Percentiles rank a stretch among this genome's conserved stretches.
Evolutionary conservation across 1,140 invertebrate genomes (phyloP).

Genomic region (Agrilus planipennis): DNA sequence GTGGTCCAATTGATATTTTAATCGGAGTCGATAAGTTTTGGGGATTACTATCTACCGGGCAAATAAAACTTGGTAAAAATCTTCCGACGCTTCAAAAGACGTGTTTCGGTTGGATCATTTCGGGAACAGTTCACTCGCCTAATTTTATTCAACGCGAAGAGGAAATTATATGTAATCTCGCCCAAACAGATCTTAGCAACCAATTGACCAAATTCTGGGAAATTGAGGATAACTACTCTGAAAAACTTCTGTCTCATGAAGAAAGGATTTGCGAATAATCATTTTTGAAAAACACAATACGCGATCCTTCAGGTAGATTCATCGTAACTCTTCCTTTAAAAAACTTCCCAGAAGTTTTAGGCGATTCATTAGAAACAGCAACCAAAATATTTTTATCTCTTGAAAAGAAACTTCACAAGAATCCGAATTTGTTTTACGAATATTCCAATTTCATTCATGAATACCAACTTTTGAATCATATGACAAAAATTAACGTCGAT

Average conservation of each 20-base stretch:
- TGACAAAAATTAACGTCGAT: too few relatives aligned
- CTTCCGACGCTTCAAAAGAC: not conserved
- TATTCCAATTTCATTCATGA: conserved; percentile 30
- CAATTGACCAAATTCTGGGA: conserved; percentile 4
- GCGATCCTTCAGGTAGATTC: not conserved
- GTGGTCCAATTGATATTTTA: not conserved
- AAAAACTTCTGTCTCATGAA: not conserved
- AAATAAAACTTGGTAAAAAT: not conserved
- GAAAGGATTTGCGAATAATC: not conserved
- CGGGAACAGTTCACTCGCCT: not conserved
- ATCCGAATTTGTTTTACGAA: not conserved
- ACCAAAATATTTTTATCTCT: not conserved
- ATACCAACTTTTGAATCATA: conserved; percentile 26
- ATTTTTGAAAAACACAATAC: not conserved
- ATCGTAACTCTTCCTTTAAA: conserved; percentile 1
- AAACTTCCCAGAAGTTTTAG: not conserved
- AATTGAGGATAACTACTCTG: not conserved
- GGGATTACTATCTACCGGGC: not conserved
- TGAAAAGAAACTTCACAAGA: not conserved
- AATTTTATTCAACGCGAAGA: too few relatives aligned
- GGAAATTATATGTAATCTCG: too few relatives aligned
- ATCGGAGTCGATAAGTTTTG: not conserved
- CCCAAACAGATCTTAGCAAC: not conserved
- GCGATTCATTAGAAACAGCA: not conserved
- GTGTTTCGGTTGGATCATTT: conserved; percentile 3